Percentiles rank a stretch among this genome's conserved stretches.
Evolutionary conservation across 2,113 vertebrate species (phyloP).

Genomic region (Martes martes): DNA sequence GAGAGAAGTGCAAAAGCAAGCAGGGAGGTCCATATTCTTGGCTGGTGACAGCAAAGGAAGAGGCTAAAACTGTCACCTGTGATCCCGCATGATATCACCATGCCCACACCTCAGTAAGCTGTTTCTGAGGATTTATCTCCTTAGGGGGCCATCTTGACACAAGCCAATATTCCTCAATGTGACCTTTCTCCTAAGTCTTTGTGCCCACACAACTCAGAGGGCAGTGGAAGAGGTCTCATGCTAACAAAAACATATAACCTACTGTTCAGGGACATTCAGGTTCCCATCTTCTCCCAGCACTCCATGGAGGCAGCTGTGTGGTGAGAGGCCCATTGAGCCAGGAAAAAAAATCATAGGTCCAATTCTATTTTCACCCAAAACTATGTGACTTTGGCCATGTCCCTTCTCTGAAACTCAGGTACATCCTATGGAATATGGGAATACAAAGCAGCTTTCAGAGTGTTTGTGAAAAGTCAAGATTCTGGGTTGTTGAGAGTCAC

Average conservation of each 20-base stretch:
- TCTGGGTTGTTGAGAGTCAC: fast-evolving
- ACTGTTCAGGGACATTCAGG: background rate
- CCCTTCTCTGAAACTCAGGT: background rate
- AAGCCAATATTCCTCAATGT: background rate
- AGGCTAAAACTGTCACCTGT: background rate
- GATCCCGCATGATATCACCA: background rate
- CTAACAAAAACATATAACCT: background rate
- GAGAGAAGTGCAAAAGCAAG: background rate
- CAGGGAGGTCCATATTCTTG: background rate
- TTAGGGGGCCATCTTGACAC: fast-evolving
- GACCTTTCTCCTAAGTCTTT: background rate
- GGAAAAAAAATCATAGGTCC: background rate
- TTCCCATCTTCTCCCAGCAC: background rate
- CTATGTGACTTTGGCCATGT: background rate
- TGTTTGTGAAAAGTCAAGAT: background rate
- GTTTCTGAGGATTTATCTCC: background rate
- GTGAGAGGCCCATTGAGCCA: background rate
- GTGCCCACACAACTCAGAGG: background rate
- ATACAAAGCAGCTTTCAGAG: background rate
- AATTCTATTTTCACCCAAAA: background rate
- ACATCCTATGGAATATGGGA: background rate
- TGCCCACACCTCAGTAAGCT: background rate
- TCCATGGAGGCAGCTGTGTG: background rate
- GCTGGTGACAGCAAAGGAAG: background rate
- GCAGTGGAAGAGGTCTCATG: background rate